Conservation (phyloP, 2,888 invertebrate genomes). For the Rhorus exstirpatorius region DNA sequence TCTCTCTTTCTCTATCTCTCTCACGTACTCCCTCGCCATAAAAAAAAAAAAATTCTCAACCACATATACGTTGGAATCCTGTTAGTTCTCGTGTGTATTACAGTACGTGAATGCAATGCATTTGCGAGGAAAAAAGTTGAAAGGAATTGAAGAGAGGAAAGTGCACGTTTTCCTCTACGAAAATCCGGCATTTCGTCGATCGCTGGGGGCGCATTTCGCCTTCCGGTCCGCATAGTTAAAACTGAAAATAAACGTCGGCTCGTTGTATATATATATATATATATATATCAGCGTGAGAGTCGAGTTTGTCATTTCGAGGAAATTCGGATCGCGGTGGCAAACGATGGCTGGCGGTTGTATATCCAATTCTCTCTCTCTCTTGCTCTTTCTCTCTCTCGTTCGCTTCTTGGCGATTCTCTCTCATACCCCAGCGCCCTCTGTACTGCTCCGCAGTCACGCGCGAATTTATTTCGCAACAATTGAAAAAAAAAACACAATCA, state of each 20-base stretch:
- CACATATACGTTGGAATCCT: constrained; percentile 4
- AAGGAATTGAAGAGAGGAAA: constrained; percentile 1
- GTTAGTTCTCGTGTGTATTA: neutral
- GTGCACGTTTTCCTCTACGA: constrained; percentile 1
- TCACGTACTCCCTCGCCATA: constrained; percentile 17
- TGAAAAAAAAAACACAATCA: constrained; percentile 1
- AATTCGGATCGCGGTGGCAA: constrained; percentile 39
- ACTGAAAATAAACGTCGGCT: constrained; percentile 50
- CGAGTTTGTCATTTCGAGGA: constrained; percentile 53
- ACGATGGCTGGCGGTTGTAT: constrained; percentile 34
- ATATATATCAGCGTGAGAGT: constrained; percentile 17
- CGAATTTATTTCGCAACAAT: constrained; percentile 26
- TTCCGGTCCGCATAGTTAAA: constrained; percentile 30
- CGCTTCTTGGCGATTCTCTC: constrained; percentile 9
- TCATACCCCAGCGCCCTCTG: constrained; percentile 6
- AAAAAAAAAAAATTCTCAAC: constrained; percentile 37
- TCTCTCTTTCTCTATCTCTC: neutral
- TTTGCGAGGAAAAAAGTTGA: neutral
- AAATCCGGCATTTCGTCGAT: constrained; percentile 49
- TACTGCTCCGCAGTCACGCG: neutral
- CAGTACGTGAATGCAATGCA: neutral
- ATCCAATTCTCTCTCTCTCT: constrained; percentile 23
- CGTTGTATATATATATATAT: neutral
- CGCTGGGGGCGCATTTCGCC: constrained; percentile 24
- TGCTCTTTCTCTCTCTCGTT: constrained; percentile 1